A percentile compares a stretch with the other conserved stretches of the same genome.
These are phyloP conservation scores for Calephelis nemesis DNA, from an alignment of 1,140 invertebrate species.

Conservation along the genomic window DNA sequence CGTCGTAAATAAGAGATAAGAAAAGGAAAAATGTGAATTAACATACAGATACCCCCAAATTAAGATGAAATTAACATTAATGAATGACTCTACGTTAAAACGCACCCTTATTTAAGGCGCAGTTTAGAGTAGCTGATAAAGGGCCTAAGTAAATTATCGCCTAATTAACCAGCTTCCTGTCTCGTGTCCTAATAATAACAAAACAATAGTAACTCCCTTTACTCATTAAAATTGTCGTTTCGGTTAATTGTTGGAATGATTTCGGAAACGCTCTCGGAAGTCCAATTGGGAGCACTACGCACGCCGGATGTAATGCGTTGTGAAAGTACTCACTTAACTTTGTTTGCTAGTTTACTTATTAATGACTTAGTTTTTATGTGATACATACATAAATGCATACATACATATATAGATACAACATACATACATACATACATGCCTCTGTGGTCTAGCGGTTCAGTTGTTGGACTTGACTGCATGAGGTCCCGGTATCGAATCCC, in stretches of 20 bases:
- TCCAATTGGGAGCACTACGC: conserved; percentile 70
- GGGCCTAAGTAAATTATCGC: conserved; percentile 62
- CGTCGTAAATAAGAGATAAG: no score
- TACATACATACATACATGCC: no score
- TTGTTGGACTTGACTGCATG: no score
- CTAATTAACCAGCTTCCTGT: conserved; percentile 75
- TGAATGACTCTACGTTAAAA: not conserved
- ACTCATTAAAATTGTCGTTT: conserved; percentile 67
- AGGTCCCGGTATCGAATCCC: no score
- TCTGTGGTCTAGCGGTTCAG: no score
- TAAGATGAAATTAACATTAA: not conserved
- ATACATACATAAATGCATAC: no score
- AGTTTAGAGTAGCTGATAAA: conserved; percentile 37
- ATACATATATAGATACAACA: no score
- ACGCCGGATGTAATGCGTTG: conserved; percentile 61
- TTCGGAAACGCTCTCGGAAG: conserved; percentile 75
- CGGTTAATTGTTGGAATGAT: conserved; percentile 62
- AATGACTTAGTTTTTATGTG: not conserved
- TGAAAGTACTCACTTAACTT: conserved; percentile 51
- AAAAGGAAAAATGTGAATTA: no score
- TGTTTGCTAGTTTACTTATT: conserved; percentile 26
- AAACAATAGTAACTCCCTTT: conserved; percentile 72
- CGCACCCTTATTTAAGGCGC: not conserved
- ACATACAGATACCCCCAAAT: no score
- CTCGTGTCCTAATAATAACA: conserved; percentile 75